A percentile compares a stretch with the other conserved stretches of the same genome.
Evolutionary conservation across 1,140 invertebrate genomes (phyloP).

Genomic region (Brachionus manjavacas): DNA sequence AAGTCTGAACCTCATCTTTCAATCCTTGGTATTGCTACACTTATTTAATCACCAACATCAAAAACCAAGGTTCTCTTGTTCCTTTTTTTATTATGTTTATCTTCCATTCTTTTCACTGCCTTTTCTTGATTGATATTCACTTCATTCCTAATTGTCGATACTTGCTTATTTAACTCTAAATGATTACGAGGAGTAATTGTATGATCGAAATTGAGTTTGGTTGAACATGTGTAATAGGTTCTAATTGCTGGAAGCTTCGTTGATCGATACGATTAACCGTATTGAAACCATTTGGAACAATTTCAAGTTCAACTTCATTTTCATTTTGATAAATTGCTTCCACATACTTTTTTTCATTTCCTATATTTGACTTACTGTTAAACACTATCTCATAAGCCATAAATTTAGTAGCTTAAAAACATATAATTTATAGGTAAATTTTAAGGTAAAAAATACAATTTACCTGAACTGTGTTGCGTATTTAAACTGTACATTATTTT

Average conservation of each 20-base stretch:
- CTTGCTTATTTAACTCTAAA: background rate
- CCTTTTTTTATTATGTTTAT: background rate
- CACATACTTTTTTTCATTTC: background rate
- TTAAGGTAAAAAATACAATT: background rate
- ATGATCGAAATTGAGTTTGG: background rate
- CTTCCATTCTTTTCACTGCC: background rate
- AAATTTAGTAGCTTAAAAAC: background rate
- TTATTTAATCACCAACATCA: background rate
- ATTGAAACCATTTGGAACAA: background rate
- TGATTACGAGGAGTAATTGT: background rate
- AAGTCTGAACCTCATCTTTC: background rate
- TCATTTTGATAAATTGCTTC: background rate
- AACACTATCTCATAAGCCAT: no score
- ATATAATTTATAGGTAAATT: background rate
- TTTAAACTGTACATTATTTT: background rate
- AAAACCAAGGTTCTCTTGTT: slow-evolving; percentile 5
- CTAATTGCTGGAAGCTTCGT: background rate
- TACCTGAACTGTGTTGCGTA: background rate
- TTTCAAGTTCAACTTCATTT: background rate
- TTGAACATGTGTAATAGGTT: background rate
- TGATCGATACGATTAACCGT: background rate
- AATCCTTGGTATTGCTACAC: background rate
- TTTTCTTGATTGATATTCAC: slow-evolving; percentile 7
- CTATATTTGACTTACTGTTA: background rate
- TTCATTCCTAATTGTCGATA: background rate